Conservation (phyloP, 2,113 vertebrate species). For the Phaetusa simplex region DNA sequence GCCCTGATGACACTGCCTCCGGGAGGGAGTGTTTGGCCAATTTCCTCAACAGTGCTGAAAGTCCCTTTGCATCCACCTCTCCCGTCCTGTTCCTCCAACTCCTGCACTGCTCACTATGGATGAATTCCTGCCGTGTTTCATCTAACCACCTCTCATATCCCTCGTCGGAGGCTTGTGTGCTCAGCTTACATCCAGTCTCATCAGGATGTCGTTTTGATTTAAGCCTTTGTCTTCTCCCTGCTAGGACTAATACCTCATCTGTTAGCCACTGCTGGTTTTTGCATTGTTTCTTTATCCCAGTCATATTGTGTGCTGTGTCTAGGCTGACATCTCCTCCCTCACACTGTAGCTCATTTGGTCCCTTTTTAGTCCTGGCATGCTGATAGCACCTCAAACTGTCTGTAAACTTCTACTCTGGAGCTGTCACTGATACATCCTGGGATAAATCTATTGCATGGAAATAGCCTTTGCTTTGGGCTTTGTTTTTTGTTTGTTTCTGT, state of each 20-base stretch:
- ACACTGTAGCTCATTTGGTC: constrained; percentile 62
- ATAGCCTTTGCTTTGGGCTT: not conserved
- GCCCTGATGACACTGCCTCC: not conserved
- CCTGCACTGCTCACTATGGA: not conserved
- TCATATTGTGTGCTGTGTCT: not conserved
- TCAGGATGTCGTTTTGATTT: constrained; percentile 72
- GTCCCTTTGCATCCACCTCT: constrained; percentile 9
- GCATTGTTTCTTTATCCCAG: constrained; percentile 42
- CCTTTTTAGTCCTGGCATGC: constrained; percentile 53
- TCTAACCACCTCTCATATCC: constrained; percentile 11
- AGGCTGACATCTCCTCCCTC: constrained; percentile 64
- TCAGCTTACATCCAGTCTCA: constrained; percentile 58
- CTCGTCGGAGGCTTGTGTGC: not conserved
- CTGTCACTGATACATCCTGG: constrained; percentile 32
- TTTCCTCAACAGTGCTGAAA: constrained; percentile 26
- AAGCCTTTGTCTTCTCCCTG: constrained; percentile 52
- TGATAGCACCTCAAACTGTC: constrained; percentile 43
- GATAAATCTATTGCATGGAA: not conserved
- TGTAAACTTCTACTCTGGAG: constrained; percentile 47
- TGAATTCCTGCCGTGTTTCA: not conserved
- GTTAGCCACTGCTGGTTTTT: constrained; percentile 35
- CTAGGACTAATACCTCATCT: constrained; percentile 58
- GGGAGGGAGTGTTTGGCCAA: not conserved
- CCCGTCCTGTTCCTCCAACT: not conserved
- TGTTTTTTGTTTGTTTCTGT: not conserved